Evolutionary conservation across 2,888 invertebrate genomes (phyloP).

Genomic region (Scaeva pyrastri): DNA sequence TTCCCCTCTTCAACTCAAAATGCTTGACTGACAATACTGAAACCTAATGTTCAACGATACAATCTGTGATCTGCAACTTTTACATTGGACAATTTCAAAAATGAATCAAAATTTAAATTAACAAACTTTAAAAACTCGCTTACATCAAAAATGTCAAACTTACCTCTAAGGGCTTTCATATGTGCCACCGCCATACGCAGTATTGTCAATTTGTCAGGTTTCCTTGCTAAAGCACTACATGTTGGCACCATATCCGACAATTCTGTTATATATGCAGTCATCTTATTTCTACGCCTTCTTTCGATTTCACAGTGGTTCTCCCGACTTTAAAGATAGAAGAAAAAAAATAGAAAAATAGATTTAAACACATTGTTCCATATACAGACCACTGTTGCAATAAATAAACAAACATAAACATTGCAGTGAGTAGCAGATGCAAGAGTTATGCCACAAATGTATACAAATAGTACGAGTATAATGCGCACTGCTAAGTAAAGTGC

Average conservation of each 20-base stretch:
- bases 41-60: conserved; percentile 8
- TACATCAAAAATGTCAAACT: conserved; percentile 77
- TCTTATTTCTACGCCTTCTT: conserved; percentile 98
- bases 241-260: conserved; percentile 99
- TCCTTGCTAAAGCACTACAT: conserved; percentile 98
- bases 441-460: too few species aligned
- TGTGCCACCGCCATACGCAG: conserved; percentile 99
- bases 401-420: conserved; percentile 63
- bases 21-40: conserved; percentile 2
- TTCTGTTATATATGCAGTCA: conserved; percentile 99
- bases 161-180: conserved; percentile 98
- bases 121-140: neutral
- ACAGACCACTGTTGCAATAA: conserved; percentile 25
- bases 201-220: conserved; percentile 99
- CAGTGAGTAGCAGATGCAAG: conserved; percentile 45
- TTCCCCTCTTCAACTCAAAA: neutral
- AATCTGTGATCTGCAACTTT: neutral
- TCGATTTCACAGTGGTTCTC: conserved; percentile 99
- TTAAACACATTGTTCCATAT: conserved; percentile 23
- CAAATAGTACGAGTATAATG: conserved; percentile 4
- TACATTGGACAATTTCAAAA: neutral
- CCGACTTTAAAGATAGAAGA: conserved; percentile 87
- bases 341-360: conserved; percentile 39
- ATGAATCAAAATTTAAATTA: conserved; percentile 12
- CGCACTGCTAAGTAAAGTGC: neutral